Evolutionary conservation across 2,888 invertebrate species (phyloP), one percentile per base, ranked within the genome.

Genomic region (Spodoptera picta): DNA sequence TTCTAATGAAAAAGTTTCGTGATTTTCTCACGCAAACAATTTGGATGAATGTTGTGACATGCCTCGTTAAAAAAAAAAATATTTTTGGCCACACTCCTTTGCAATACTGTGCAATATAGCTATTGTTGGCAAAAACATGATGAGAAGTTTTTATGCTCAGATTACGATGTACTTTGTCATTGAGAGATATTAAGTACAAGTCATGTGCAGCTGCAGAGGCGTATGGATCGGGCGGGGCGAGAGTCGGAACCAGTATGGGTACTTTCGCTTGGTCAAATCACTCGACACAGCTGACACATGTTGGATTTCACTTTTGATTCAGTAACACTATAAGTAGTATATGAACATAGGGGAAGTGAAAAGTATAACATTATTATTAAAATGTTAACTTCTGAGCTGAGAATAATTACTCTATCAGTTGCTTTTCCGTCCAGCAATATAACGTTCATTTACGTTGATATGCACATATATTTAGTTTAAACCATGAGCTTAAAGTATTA

Each of bases 261-360:
- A 93, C 93, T 93, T 93, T 94, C 93, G 91, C 93, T 90, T 75
- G 79, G 75, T 89, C 87, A 87, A 88, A 90, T 90, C 87, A 81
- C 81, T 88, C 82, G 83, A 79, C 82, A 81, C 85, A 86, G 79
- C 84, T 85, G 87, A 87, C 86, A 87, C 86, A 80, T 80, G 86
- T 74, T 84, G 86, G 90, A 89, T 94, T 94, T 93, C 94, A 93
- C 93, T 93, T 93, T 91, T 86, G 83, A 88, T 85, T 87, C 79
- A 74, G 80, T 62, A 73, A 55, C 60, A 65, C 62, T 56, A 67
- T 71, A 68, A 24, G 23, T 69, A 47, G 24, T 36, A 9, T 36
- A 36, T 36, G 36, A 1, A 36, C 36, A 36, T 36, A 36, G 36
- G 36, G 5, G 36, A 36, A 36, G 36, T 36, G 36, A 36, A 36